Evolutionary conservation across 2,888 invertebrate genomes (phyloP).

Genomic region (Drosophila buzzatii): DNA sequence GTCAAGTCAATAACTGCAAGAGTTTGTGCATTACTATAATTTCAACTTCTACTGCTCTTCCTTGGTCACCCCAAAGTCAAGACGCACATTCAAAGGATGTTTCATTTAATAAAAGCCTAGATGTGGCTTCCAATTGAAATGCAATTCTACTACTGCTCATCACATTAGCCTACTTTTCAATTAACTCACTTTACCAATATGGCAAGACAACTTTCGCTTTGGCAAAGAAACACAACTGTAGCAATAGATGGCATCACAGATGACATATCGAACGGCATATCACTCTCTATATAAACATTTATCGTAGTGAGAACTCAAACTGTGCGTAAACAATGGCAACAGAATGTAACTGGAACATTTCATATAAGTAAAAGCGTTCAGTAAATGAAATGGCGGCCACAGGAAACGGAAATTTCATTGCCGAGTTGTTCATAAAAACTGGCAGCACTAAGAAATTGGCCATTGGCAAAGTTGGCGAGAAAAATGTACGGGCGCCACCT

Average conservation of each 20-base stretch:
- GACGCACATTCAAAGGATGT: too few species aligned
- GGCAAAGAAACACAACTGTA: neutral
- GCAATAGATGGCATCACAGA: neutral
- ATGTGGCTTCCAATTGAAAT: too few species aligned
- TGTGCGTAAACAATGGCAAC: conserved; percentile 2
- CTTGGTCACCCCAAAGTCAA: neutral
- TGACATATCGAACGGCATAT: neutral
- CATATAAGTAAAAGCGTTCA: conserved; percentile 16
- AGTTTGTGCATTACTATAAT: too few species aligned
- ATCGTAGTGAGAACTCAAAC: conserved; percentile 4
- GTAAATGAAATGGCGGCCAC: conserved; percentile 63
- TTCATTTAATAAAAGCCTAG: neutral
- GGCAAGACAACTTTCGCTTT: conserved; percentile 2
- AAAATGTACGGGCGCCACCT: conserved; percentile 39
- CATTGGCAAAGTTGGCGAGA: conserved; percentile 53
- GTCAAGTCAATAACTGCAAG: too few species aligned
- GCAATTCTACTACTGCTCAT: neutral
- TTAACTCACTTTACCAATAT: neutral
- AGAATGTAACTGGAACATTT: conserved; percentile 17
- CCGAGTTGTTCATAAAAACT: conserved; percentile 59
- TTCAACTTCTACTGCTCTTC: too few species aligned
- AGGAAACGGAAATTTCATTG: conserved; percentile 64
- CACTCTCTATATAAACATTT: neutral
- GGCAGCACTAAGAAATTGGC: conserved; percentile 59
- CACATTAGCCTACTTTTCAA: neutral